Conservation (phyloP, 2,888 invertebrate species). For the Patella ulyssiponensis region DNA sequence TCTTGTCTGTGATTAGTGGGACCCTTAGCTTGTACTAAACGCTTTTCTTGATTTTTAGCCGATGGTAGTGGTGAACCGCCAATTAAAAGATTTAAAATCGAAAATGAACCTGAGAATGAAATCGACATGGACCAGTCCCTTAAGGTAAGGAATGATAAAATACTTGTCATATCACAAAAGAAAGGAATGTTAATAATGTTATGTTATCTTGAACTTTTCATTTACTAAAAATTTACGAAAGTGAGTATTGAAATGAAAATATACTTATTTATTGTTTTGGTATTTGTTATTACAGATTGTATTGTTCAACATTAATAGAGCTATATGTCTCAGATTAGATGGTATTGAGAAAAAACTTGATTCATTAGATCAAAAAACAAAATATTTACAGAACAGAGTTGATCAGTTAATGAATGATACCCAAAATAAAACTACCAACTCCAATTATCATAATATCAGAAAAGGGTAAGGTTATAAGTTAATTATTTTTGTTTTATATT, state of each 20-base stretch:
- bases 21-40: too few relatives aligned
- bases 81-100: conserved; percentile 19
- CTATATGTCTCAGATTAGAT: conserved; percentile 68
- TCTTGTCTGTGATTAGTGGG: too few relatives aligned
- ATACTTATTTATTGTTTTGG: neutral
- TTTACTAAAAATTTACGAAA: too few relatives aligned
- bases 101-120: conserved; percentile 33
- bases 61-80: conserved; percentile 10
- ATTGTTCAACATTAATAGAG: conserved; percentile 69
- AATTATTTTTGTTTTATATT: too few relatives aligned
- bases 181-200: too few relatives aligned
- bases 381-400: conserved; percentile 61
- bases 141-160: conserved; percentile 41
- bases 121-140: conserved; percentile 51
- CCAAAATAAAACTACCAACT: conserved; percentile 13
- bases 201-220: too few relatives aligned
- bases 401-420: conserved; percentile 37
- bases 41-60: neutral
- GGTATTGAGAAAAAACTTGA: conserved; percentile 65
- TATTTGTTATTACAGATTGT: conserved; percentile 62
- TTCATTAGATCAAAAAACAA: conserved; percentile 49
- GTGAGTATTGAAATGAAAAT: too few relatives aligned
- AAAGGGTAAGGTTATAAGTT: neutral
- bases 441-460: conserved; percentile 4
- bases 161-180: too few relatives aligned